Base-by-base conservation (phyloP, 2,888 invertebrate species). In the Pegoplata infirma region DNA sequence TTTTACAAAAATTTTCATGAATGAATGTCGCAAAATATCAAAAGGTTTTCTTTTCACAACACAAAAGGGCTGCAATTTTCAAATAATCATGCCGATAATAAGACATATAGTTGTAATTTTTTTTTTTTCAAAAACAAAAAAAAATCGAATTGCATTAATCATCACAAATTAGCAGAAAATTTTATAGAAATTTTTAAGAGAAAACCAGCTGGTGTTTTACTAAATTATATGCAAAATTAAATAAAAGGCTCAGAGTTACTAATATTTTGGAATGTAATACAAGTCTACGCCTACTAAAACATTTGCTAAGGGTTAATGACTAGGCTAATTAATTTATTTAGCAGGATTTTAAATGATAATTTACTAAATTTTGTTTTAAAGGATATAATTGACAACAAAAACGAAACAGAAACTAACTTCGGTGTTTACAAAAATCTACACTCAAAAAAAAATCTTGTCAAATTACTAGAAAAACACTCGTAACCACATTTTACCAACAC, bases 161-260 rank as follows among this genome's bases (percentile, higher is more conserved):
- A 77, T 77, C 64, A 73, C 73, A 77, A 73, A 77, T 73, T 77
- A 49, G 53, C 73, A 77, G 72, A 68, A 71, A 68, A 68, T 47
- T 72, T 63, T 19, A 14, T 16, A 36, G 21, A 5, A 49, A 49
- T 49, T 17, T 51, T 51, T 12, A 51, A 4, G 17, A 8, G 14
- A 64, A 51, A 64, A 49, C 51, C 78, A 79, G 74, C 74, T 79
- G 78, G 59, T 64, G 46, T 74, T 69, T 28, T 25, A 32, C 8
- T 32, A 58, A 67, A 68, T 58, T 36, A 59, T 69, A 78, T 78
- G 73, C 59, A 69, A 78, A 78, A 64, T 76, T 16, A 12, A 12
- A 32, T 17, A 21, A 66, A 8, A 51, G 19, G 67, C 46, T 51
- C 46, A 28, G 21, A 5, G 36, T 32, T 53, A 21, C 21, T 46